Evolutionary conservation across 2,888 invertebrate species (phyloP), one percentile per base, ranked within the genome.

Genomic region (Cantharis rufa): DNA sequence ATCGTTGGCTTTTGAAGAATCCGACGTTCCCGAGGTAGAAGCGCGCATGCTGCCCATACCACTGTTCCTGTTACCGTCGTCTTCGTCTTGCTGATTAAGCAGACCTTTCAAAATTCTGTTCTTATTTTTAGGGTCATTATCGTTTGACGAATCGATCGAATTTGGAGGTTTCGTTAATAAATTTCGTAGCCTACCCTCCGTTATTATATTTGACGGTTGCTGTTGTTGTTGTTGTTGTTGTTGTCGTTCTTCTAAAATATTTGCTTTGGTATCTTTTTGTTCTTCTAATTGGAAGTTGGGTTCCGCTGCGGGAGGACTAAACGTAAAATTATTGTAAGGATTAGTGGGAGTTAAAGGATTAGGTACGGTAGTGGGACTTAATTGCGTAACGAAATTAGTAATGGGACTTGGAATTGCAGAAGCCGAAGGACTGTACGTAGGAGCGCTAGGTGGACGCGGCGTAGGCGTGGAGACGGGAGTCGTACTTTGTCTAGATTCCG

Each of bases 51-150:
- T 82, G 72, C 82, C 83, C 75, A 85, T 78, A 71, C 88, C 87
- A 83, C 88, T 88, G 84, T 89, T 80, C 79, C 87, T 85, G 81
- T 85, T 88, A 86, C 88, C 88, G 78, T 89, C 90, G 70, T 91
- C 92, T 71, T 92, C 91, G 82, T 94, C 93, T 74, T 91, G 91
- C 84, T 92, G 92, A 84, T 93, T 93, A 80, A 94, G 88, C 85
- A 94, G 86, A 78, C 90, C 91, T 83, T 91, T 92, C 80, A 92
- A 86, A 85, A 92, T 92, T 83, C 88, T 88, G 82, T 89, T 86
- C 80, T 90, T 89, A 80, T 89, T 90, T 77, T 89, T 89, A 75
- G 84, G 87, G 80, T 88, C 88, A 70, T 83, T 82, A 78, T 85
- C 83, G 74, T 82, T 84, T 76, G 80, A 84, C 83, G 80, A 84